Conservation (phyloP, 1,140 invertebrate genomes). For the Drosophila arawakana region DNA sequence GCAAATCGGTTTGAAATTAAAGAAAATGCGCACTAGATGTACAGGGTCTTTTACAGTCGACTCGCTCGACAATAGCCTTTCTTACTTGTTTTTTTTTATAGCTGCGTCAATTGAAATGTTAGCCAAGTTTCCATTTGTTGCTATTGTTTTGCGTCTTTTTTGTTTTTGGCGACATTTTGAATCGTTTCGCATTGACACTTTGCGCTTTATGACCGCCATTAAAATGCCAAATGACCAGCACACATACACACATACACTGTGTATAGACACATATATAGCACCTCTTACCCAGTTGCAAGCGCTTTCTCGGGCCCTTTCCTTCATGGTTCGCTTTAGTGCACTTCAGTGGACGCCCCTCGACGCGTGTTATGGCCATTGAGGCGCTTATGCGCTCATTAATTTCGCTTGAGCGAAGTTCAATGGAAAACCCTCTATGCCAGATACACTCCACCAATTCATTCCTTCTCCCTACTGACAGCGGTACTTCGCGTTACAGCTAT, state of each 20-base stretch:
- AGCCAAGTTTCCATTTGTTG: constrained; percentile 43
- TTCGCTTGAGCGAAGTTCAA: constrained; percentile 76
- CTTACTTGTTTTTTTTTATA: constrained; percentile 42
- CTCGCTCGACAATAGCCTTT: no score
- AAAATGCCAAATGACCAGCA: constrained; percentile 56
- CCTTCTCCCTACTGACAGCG: not conserved
- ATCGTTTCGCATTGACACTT: constrained; percentile 75
- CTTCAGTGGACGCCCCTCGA: constrained; percentile 67
- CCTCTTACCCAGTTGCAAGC: constrained; percentile 6
- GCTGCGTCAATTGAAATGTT: constrained; percentile 71
- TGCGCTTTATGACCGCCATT: constrained; percentile 70
- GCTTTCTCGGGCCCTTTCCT: not conserved
- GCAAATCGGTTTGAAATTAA: no score
- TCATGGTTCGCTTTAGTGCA: constrained; percentile 62
- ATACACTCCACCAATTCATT: not conserved
- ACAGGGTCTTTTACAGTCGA: no score
- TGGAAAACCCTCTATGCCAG: constrained; percentile 32
- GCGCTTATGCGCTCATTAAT: constrained; percentile 75
- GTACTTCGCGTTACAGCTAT: not conserved
- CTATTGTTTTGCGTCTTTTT: constrained; percentile 7
- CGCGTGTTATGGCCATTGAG: constrained; percentile 61
- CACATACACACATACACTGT: constrained; percentile 2
- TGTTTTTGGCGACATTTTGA: constrained; percentile 47
- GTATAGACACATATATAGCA: not conserved
- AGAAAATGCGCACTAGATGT: no score